Conservation (phyloP, 2,797 vertebrate species). For the Melopsittacus undulatus region DNA sequence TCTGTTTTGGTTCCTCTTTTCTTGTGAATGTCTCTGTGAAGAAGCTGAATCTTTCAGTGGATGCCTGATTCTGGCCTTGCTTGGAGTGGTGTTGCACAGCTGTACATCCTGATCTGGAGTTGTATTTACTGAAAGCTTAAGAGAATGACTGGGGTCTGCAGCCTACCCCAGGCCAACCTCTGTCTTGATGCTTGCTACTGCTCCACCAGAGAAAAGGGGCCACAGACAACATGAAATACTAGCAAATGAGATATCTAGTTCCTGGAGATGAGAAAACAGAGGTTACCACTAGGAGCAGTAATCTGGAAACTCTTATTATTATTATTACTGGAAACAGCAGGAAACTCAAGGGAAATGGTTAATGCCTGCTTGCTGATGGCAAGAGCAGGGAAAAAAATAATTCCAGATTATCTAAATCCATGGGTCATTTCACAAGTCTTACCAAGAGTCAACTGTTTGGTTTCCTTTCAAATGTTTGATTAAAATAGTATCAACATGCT, state of each 20-base stretch:
- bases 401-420: neutral
- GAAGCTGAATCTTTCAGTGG: neutral
- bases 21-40: neutral
- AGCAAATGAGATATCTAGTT: neutral
- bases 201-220: neutral
- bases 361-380: neutral
- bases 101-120: neutral
- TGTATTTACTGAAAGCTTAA: neutral
- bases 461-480: neutral
- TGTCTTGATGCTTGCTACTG: neutral
- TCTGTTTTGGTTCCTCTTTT: neutral
- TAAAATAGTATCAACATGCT: neutral
- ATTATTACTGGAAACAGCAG: neutral
- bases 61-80: neutral
- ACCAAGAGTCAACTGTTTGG: neutral
- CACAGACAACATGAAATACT: neutral
- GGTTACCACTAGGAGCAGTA: neutral
- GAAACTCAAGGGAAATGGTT: neutral
- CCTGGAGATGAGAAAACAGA: neutral
- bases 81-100: neutral
- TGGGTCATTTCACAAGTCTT: neutral
- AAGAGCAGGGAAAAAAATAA: neutral
- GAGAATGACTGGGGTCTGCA: neutral
- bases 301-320: neutral
- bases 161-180: neutral